Percentiles rank a stretch among this genome's conserved stretches.
Conservation (phyloP, 2,113 vertebrate species). For the Lamprotornis superbus region DNA sequence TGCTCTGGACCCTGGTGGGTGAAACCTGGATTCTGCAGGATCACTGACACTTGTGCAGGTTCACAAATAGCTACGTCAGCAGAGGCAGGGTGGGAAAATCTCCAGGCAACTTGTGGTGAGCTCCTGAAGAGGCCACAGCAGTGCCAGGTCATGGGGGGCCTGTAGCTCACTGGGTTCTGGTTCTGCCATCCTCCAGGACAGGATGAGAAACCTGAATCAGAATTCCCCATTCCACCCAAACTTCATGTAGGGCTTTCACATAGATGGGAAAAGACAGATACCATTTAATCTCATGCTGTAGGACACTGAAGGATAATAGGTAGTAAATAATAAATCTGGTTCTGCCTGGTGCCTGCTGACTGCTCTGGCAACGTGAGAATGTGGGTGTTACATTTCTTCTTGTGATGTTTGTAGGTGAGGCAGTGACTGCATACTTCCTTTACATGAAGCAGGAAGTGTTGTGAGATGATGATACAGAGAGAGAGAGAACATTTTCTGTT, state of each 20-base stretch:
- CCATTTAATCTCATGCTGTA: not conserved
- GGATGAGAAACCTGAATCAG: not conserved
- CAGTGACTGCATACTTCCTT: not conserved
- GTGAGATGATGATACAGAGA: not conserved
- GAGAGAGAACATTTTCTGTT: not conserved
- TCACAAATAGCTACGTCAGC: not conserved
- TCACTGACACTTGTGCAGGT: not conserved
- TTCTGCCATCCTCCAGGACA: not conserved
- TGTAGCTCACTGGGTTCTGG: not conserved
- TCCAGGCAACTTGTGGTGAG: not conserved
- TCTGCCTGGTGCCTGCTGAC: not conserved
- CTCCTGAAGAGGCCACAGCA: not conserved
- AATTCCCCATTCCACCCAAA: not conserved
- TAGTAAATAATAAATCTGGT: not conserved
- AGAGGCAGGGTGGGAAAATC: not conserved
- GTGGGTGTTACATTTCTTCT: not conserved
- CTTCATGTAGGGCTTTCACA: not conserved
- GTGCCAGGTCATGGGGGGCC: not conserved
- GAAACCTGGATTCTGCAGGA: not conserved
- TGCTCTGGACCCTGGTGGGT: constrained; percentile 86
- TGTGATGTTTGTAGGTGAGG: not conserved
- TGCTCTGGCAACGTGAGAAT: not conserved
- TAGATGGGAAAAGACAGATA: not conserved
- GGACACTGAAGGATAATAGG: not conserved
- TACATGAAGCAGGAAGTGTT: not conserved